A percentile compares a stretch with the other conserved stretches of the same genome.
phyloP scores from a whole-genome alignment of 2,888 invertebrate species.

The Dromius quadrimaculatus region DNA sequence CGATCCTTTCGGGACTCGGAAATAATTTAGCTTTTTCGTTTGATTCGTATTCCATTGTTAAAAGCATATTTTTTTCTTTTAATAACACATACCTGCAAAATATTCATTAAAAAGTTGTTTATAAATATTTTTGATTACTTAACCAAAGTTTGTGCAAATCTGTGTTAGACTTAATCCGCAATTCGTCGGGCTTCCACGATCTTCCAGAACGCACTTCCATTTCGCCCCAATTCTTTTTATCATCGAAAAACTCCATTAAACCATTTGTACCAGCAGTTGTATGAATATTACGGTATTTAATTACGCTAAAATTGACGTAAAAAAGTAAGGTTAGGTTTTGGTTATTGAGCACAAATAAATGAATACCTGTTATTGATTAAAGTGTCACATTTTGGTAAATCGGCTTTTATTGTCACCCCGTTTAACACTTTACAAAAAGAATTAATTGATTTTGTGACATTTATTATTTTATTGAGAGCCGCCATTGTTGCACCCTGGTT shows the following conservation, averaged over 20 bases:
- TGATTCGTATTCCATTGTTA: constrained; percentile 93
- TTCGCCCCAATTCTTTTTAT: constrained; percentile 85
- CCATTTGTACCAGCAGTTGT: constrained; percentile 67
- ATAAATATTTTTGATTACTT: constrained; percentile 60
- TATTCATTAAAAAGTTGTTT: constrained; percentile 8
- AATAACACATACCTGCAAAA: constrained; percentile 79
- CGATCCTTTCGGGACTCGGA: constrained; percentile 92
- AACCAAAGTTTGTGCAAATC: constrained; percentile 99
- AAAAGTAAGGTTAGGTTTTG: constrained; percentile 25
- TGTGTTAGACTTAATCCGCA: constrained; percentile 92
- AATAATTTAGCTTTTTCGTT: constrained; percentile 76
- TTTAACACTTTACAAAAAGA: constrained; percentile 34
- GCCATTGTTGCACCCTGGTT: constrained; percentile 36
- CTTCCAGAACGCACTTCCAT: constrained; percentile 83
- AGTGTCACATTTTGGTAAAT: constrained; percentile 28
- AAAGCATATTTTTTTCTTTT: constrained; percentile 96
- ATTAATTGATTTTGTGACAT: constrained; percentile 39
- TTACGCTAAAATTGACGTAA: not conserved
- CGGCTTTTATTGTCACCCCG: constrained; percentile 23
- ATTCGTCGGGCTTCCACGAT: constrained; percentile 89
- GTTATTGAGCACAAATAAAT: not conserved
- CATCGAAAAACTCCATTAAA: constrained; percentile 92
- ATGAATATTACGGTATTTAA: constrained; percentile 55
- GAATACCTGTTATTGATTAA: constrained; percentile 40
- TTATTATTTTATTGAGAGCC: constrained; percentile 36